Evolutionary conservation across 2,113 vertebrate genomes (phyloP).

Genomic region (Ceuthmochares aereus): DNA sequence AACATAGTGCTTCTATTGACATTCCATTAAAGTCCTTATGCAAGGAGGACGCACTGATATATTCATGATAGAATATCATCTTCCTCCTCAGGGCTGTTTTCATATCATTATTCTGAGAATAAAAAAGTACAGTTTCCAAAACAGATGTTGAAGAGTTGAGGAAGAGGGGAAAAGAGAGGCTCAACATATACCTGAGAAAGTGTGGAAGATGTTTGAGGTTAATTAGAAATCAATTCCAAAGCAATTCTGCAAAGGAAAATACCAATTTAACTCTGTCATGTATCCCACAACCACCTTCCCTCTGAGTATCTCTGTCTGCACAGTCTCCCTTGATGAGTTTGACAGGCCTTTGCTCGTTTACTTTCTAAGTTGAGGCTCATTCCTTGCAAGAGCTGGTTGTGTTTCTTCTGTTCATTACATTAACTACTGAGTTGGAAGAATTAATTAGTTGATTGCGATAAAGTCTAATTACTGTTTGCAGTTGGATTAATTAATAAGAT

Average conservation of each 20-base stretch:
- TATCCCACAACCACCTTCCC: not conserved
- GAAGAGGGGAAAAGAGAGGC: not conserved
- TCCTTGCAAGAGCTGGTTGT: constrained; percentile 13
- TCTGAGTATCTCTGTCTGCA: not conserved
- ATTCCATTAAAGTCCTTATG: not conserved
- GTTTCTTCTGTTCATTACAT: constrained; percentile 54
- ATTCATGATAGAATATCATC: not conserved
- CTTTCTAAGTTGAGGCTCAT: constrained; percentile 15
- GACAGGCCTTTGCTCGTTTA: constrained; percentile 28
- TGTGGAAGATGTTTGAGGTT: not conserved
- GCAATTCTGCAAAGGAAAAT: not conserved
- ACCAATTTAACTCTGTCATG: not conserved
- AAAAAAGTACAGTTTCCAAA: not conserved
- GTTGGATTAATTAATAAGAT: constrained; percentile 66
- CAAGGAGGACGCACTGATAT: not conserved
- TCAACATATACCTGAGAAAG: not conserved
- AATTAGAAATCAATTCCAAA: not conserved
- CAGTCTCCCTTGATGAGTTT: constrained; percentile 36
- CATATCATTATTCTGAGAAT: not conserved
- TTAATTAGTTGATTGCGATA: constrained; percentile 64
- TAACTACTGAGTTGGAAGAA: constrained; percentile 61
- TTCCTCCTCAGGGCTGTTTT: not conserved
- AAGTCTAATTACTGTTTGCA: constrained; percentile 71
- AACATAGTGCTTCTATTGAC: not conserved
- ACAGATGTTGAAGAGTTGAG: not conserved